Conservation (phyloP, 2,797 vertebrate species). For the Neoniphon sammara region DNA sequence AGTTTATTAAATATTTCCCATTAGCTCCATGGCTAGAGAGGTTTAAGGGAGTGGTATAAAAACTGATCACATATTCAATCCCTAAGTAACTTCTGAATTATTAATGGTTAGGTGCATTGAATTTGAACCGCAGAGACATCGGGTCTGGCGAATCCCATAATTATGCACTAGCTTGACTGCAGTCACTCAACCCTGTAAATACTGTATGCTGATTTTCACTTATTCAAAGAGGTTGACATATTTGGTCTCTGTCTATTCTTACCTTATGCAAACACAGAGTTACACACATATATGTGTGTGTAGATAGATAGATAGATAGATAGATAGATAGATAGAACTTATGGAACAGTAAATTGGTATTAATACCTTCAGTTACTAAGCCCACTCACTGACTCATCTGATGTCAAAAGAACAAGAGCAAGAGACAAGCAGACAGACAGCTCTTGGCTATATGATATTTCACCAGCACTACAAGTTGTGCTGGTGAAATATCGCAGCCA, state of each 20-base stretch:
- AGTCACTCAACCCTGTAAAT: conserved; percentile 48
- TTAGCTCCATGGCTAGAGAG: conserved; percentile 3
- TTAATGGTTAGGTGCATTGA: conserved; percentile 27
- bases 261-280: neutral
- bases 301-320: too few species aligned
- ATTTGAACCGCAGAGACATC: neutral
- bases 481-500: conserved; percentile 8
- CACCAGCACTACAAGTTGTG: neutral
- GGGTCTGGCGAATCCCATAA: neutral
- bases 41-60: conserved; percentile 2
- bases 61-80: conserved; percentile 38
- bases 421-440: neutral
- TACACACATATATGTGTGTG: too few species aligned
- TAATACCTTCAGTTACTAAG: conserved; percentile 27
- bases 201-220: conserved; percentile 39
- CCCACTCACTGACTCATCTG: neutral
- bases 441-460: neutral
- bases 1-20: conserved; percentile 24
- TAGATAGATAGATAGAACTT: neutral
- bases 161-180: conserved; percentile 7
- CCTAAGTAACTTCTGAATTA: conserved; percentile 39
- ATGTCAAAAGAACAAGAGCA: conserved; percentile 9
- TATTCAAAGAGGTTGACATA: conserved; percentile 43
- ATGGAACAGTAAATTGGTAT: neutral
- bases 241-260: conserved; percentile 24